Evolutionary conservation across 1,140 invertebrate species (phyloP).

Genomic region (Psilanteris sp.): DNA sequence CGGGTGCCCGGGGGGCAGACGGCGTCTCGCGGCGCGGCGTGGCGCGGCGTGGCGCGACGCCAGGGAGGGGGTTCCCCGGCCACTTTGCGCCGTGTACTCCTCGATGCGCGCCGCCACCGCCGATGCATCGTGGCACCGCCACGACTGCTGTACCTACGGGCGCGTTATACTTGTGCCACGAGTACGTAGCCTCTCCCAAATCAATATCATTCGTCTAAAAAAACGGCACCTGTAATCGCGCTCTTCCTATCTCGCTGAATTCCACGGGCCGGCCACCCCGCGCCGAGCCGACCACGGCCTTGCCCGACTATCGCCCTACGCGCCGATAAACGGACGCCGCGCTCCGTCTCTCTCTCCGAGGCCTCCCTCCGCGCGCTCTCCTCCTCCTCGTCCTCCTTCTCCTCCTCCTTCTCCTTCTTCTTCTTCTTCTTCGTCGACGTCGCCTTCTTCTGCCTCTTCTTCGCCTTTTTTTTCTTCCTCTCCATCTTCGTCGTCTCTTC

Average conservation of each 20-base stretch:
- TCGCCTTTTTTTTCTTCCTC: neutral
- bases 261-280: slow-evolving; percentile 28
- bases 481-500: slow-evolving; percentile 1
- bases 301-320: slow-evolving; percentile 49
- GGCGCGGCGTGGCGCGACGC: slow-evolving; percentile 22
- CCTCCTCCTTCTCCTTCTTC: neutral
- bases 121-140: slow-evolving; percentile 72
- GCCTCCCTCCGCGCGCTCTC: neutral
- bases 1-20: slow-evolving; percentile 43
- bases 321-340: neutral
- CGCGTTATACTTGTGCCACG: slow-evolving; percentile 76
- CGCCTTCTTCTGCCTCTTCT: neutral
- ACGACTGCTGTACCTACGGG: slow-evolving; percentile 69
- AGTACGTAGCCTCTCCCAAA: slow-evolving; percentile 78
- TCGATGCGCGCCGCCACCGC: slow-evolving; percentile 63
- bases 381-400: neutral
- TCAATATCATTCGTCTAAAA: slow-evolving; percentile 79
- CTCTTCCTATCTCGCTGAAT: slow-evolving; percentile 61
- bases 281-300: slow-evolving; percentile 44
- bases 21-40: slow-evolving; percentile 24
- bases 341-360: neutral
- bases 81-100: slow-evolving; percentile 62
- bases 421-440: slow-evolving; percentile 2
- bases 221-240: slow-evolving; percentile 71
- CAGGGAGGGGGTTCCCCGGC: slow-evolving; percentile 65